phyloP scores from a whole-genome alignment of 2,113 vertebrate species.

The Porphyrio hochstetteri region DNA sequence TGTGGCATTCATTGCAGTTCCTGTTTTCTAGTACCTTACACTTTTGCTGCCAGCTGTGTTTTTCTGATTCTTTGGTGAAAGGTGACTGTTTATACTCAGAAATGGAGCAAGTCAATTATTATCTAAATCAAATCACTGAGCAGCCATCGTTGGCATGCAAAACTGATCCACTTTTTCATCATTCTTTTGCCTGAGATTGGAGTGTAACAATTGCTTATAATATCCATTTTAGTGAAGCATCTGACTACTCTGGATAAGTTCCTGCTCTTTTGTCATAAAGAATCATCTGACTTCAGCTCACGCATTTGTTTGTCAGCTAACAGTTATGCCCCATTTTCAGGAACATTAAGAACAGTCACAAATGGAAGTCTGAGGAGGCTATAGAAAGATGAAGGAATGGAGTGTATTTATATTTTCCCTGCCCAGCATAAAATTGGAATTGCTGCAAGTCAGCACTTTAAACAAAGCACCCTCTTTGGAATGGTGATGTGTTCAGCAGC shows the following conservation, averaged over 20 bases:
- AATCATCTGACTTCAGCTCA: neutral
- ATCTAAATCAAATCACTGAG: neutral
- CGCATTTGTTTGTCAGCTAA: neutral
- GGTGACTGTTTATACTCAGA: neutral
- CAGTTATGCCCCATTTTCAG: neutral
- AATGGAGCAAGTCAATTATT: neutral
- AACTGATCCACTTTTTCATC: neutral
- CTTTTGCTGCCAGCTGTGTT: neutral
- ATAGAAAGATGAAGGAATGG: neutral
- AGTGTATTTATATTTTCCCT: neutral
- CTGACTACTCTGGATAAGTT: neutral
- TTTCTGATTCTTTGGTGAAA: neutral
- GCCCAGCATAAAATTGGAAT: neutral
- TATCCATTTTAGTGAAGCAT: neutral
- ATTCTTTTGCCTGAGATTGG: neutral
- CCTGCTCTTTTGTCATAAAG: neutral
- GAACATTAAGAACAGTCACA: neutral
- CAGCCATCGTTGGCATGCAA: neutral
- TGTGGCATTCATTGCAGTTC: neutral
- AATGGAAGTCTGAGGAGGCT: neutral
- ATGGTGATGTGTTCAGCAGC: constrained; percentile 3
- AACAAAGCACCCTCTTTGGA: constrained; percentile 16
- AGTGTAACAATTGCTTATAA: neutral
- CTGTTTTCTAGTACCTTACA: neutral
- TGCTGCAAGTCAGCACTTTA: constrained; percentile 26